phyloP scores from a whole-genome alignment of 2,797 vertebrate genomes.

The Parauchenoglanis ngamensis region DNA sequence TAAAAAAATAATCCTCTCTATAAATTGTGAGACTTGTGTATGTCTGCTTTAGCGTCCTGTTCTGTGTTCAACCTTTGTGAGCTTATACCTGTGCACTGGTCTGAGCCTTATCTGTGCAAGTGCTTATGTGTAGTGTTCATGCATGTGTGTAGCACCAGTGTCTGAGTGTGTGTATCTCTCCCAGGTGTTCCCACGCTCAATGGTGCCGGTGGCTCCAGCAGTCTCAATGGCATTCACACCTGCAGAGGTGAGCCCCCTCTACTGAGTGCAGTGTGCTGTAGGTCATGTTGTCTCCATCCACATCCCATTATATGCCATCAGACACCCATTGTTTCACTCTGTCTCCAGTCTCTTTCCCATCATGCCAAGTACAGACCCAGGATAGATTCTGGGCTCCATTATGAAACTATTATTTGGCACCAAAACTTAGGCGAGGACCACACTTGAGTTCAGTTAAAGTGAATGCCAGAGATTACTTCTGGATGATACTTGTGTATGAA shows the following conservation, averaged over 20 bases:
- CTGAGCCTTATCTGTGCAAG: slow-evolving; percentile 35
- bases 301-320: slow-evolving; percentile 47
- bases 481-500: not conserved
- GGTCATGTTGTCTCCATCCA: slow-evolving; percentile 8
- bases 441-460: not conserved
- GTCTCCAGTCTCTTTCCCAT: not conserved
- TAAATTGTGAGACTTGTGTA: not conserved
- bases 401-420: not conserved
- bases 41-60: slow-evolving; percentile 12
- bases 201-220: slow-evolving; percentile 80
- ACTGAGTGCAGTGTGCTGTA: slow-evolving; percentile 16
- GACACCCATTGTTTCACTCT: not conserved
- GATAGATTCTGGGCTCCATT: not conserved
- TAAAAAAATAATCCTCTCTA: not conserved
- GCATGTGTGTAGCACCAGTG: slow-evolving; percentile 48
- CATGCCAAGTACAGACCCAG: not conserved
- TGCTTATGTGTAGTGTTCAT: slow-evolving; percentile 37
- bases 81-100: slow-evolving; percentile 29
- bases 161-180: slow-evolving; percentile 73
- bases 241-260: slow-evolving; percentile 92
- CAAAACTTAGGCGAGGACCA: not conserved
- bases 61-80: not conserved
- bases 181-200: slow-evolving; percentile 85
- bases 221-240: slow-evolving; percentile 97
- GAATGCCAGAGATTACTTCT: not conserved